Conservation (phyloP, 1,140 invertebrate species). For the Oryzaephilus surinamensis region DNA sequence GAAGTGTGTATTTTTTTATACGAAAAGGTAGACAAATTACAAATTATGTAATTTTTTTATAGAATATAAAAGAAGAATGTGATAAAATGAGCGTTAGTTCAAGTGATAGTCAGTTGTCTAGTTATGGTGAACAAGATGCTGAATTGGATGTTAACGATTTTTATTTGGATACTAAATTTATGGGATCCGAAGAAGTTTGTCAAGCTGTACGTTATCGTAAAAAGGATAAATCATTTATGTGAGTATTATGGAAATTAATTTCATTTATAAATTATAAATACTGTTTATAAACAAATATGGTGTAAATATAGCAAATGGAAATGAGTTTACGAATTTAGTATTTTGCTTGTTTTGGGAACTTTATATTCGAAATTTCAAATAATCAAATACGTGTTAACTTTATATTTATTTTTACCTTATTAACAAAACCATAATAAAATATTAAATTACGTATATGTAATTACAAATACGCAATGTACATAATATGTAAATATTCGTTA, state of each 20-base stretch:
- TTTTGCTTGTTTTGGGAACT: too few relatives aligned
- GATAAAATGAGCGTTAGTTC: conserved; percentile 34
- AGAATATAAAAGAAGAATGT: conserved; percentile 28
- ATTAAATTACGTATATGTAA: too few relatives aligned
- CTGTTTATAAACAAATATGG: too few relatives aligned
- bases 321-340: too few relatives aligned
- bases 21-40: neutral
- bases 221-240: conserved; percentile 31
- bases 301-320: too few relatives aligned
- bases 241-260: conserved; percentile 13
- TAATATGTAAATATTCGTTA: too few relatives aligned
- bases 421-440: too few relatives aligned
- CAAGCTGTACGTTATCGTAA: conserved; percentile 28
- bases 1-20: conserved; percentile 31
- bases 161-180: conserved; percentile 24
- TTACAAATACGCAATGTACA: too few relatives aligned
- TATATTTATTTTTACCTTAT: too few relatives aligned
- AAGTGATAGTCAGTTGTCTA: conserved; percentile 35
- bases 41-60: conserved; percentile 4
- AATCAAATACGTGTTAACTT: too few relatives aligned
- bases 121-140: conserved; percentile 27
- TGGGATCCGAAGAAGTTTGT: conserved; percentile 19
- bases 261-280: too few relatives aligned
- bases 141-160: conserved; percentile 24
- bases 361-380: too few relatives aligned